Percentiles rank a stretch among this genome's conserved stretches.
These are phyloP conservation scores for Drosophila malerkotliana DNA, from an alignment of 1,140 invertebrate genomes.

Conservation along the genomic window DNA sequence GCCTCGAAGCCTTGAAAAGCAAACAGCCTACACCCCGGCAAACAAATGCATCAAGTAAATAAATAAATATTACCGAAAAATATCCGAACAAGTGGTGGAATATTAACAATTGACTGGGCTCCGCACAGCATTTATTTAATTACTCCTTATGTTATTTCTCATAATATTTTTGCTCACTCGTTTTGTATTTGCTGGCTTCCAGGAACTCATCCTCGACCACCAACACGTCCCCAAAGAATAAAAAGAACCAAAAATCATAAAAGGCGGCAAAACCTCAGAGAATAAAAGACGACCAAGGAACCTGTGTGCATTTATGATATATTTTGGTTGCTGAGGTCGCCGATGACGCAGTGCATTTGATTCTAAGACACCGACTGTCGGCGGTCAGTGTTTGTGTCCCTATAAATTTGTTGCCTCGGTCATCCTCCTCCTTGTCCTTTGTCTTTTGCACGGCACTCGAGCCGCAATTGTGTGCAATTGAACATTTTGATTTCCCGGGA, in stretches of 20 bases:
- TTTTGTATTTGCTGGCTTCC: conserved; percentile 62
- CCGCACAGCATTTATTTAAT: conserved; percentile 48
- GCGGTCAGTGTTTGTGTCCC: conserved; percentile 67
- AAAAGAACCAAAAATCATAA: conserved; percentile 28
- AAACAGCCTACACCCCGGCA: conserved; percentile 13
- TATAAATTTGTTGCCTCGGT: conserved; percentile 54
- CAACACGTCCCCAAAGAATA: conserved; percentile 29
- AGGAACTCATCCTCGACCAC: conserved; percentile 63
- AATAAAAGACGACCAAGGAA: conserved; percentile 27
- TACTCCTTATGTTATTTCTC: conserved; percentile 71
- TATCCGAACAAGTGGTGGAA: conserved; percentile 23
- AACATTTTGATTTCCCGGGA: conserved; percentile 77
- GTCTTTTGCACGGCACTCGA: conserved; percentile 52
- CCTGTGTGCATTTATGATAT: conserved; percentile 79
- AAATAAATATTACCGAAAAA: conserved; percentile 60
- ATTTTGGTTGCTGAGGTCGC: conserved; percentile 52
- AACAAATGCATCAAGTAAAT: conserved; percentile 46
- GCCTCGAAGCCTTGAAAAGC: neutral
- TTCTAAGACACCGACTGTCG: conserved; percentile 48
- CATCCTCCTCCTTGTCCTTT: conserved; percentile 55
- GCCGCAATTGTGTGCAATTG: conserved; percentile 75
- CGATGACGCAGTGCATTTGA: conserved; percentile 73
- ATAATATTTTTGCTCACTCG: conserved; percentile 73
- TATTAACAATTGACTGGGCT: conserved; percentile 28
- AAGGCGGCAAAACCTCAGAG: conserved; percentile 76